Evolutionary conservation across 2,797 vertebrate species (phyloP).

Genomic region (Chiloscyllium punctatum): DNA sequence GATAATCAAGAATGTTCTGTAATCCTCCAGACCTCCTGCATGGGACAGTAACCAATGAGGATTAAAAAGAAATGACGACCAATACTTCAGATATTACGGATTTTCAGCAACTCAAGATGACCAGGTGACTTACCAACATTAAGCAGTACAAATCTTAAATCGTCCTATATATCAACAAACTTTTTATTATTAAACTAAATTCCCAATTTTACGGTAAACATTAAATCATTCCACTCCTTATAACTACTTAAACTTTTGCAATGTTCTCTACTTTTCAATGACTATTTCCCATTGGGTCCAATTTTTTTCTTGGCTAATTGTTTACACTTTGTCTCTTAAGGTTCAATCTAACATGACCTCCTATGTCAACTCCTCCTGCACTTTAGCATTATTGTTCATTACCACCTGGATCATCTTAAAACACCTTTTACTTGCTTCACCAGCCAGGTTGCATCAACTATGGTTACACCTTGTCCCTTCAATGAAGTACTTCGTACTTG

Average conservation of each 20-base stretch:
- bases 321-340: background rate
- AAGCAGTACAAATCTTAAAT: background rate
- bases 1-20: too few relatives aligned
- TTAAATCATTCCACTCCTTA: background rate
- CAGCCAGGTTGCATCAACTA: background rate
- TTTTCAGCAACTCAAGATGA: background rate
- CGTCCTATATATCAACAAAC: background rate
- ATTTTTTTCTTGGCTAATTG: background rate
- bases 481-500: background rate
- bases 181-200: background rate
- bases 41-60: background rate
- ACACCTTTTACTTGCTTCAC: background rate
- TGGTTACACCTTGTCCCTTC: slow-evolving; percentile 44
- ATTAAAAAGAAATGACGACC: background rate
- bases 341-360: background rate
- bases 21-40: background rate
- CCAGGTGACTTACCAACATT: background rate
- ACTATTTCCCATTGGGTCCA: background rate
- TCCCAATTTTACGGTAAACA: background rate
- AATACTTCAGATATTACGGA: background rate
- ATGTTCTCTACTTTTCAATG: background rate
- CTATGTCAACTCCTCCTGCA: background rate
- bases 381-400: background rate
- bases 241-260: background rate
- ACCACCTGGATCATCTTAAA: background rate